Base-by-base conservation (phyloP, 2,113 vertebrate genomes). In the Potamarius usumacintae region DNA sequence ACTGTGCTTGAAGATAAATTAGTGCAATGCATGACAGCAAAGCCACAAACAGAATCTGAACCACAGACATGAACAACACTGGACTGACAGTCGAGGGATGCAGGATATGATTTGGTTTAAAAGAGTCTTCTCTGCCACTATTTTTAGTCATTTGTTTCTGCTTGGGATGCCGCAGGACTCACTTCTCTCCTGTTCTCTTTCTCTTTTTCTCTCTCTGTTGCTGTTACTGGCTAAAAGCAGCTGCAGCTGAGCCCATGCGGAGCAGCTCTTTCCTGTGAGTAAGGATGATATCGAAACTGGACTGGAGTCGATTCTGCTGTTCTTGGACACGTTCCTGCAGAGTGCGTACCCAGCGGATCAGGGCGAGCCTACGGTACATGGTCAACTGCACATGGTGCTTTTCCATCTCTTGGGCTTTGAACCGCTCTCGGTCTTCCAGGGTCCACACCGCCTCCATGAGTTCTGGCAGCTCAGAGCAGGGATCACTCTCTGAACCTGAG, bases 371-470 rank as follows among this genome's bases (percentile, higher is more conserved):
- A 7, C 98, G 97, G 92, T 99, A 99, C 98, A 99, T 99, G 92
- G 97, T 97, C 92, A 99, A 92, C 93, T 99, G 98, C 83, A 96
- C 92, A 48, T 98, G 98, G 90, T 99, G 97, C 92, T 97, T 98
- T 94, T 99, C 97, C 92, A 99, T 99, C 95, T 99, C 98, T 91
- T 89, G 95, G 88, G 97, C 97, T 91, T 99, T 99, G 94, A 98
- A 97, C 88, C 94, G 96, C 91, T 98, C 97, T 71, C 96, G 96
- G 88, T 98, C 97, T 82, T 96, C 95, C 8, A 98, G 94, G 55
- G 96, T 97, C 95, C 96, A 97, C 85, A 98, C 94, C 0, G 97
- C 96, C 86, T 97, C 97, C 34, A 94, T 95, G 92, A 98, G 94
- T 0, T 92, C 96, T 0, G 96, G 96, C 57, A 96, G 89, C 48